A percentile compares a stretch with the other conserved stretches of the same genome.
These are phyloP conservation scores for Otus scops DNA, from an alignment of 2,797 vertebrate genomes.

Conservation along the genomic window DNA sequence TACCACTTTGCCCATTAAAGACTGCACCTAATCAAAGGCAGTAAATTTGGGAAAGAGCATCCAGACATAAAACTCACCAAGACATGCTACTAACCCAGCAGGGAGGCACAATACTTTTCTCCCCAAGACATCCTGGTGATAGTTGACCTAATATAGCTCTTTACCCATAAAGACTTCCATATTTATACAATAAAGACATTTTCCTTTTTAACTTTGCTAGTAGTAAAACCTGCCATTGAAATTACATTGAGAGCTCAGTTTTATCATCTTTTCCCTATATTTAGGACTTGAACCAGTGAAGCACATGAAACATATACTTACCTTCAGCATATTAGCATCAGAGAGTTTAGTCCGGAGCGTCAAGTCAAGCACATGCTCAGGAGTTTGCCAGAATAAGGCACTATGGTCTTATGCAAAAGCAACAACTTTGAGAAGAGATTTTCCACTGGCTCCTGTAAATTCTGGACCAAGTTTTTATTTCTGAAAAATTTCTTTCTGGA, in stretches of 20 bases:
- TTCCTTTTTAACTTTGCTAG: not conserved
- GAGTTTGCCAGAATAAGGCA: not conserved
- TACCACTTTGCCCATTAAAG: not conserved
- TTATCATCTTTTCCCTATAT: not conserved
- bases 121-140: not conserved
- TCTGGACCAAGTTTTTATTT: not conserved
- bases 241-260: not conserved
- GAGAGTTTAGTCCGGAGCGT: not conserved
- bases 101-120: not conserved
- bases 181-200: not conserved
- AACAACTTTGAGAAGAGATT: not conserved
- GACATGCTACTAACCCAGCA: not conserved
- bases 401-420: not conserved
- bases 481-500: not conserved
- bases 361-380: not conserved
- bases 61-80: not conserved
- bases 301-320: not conserved
- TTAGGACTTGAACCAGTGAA: not conserved
- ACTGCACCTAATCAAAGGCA: not conserved
- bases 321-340: not conserved
- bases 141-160: not conserved
- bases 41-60: not conserved
- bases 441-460: not conserved
- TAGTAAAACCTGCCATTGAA: not conserved
- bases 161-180: not conserved